phyloP scores from a whole-genome alignment of 2,888 invertebrate species.

The Rotaria sp. region DNA sequence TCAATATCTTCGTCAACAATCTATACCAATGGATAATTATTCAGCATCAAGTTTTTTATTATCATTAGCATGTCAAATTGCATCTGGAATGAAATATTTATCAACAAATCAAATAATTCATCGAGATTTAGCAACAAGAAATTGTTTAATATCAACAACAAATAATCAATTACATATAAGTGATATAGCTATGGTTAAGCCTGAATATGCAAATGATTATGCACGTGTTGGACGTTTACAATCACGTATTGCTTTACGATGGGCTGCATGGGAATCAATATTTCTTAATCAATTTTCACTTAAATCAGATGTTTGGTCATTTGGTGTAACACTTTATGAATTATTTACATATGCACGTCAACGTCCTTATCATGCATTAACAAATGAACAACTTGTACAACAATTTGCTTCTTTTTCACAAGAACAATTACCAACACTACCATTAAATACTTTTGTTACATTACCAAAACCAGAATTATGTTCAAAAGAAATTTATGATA shows the following conservation, averaged over 20 bases:
- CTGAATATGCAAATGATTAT: constrained; percentile 61
- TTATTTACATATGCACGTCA: constrained; percentile 70
- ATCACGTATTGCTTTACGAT: constrained; percentile 61
- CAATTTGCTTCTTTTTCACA: neutral
- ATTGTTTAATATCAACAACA: constrained; percentile 68
- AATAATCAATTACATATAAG: constrained; percentile 66
- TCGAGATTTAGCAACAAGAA: constrained; percentile 71
- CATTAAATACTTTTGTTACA: constrained; percentile 46
- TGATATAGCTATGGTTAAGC: constrained; percentile 59
- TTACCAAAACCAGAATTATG: constrained; percentile 70
- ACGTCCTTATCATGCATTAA: constrained; percentile 69
- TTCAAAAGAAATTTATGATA: constrained; percentile 77
- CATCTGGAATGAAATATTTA: constrained; percentile 75
- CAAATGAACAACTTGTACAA: constrained; percentile 69
- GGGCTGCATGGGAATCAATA: constrained; percentile 83
- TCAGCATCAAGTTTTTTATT: constrained; percentile 18
- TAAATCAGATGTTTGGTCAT: constrained; percentile 82
- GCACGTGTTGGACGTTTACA: constrained; percentile 59
- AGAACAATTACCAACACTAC: neutral
- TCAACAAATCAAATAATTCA: constrained; percentile 76
- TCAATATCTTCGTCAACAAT: constrained; percentile 1
- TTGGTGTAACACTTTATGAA: constrained; percentile 79
- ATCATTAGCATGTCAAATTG: constrained; percentile 56
- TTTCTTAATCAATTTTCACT: constrained; percentile 71
- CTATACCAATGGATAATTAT: constrained; percentile 47